Base-by-base conservation (phyloP, 2,113 vertebrate species). In the Ornithorhynchus anatinus region DNA sequence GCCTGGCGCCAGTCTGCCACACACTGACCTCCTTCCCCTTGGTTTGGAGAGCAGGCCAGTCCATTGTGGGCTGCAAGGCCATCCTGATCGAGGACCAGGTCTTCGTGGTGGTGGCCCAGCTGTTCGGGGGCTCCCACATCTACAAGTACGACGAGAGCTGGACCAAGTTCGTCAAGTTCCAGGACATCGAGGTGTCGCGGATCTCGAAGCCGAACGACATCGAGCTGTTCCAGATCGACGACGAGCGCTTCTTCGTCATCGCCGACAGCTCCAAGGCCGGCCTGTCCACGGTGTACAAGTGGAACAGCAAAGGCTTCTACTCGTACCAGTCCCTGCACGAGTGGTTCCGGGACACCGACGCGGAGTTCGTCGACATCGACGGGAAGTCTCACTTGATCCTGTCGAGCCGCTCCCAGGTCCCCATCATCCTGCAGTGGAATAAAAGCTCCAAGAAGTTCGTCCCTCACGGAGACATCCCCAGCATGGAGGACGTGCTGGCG, bases 171-270 rank as follows among this genome's bases (percentile, higher is more conserved):
- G 95, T 94, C 87, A 99, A 99, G 86, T 99, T 99, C 91, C 97
- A 99, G 65, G 97, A 98, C 85, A 99, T 98, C 0, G 97, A 99
- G 80, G 96, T 95, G 7, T 97, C 97, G 61, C 96, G 96, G 67
- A 97, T 99, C 79, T 99, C 97, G 86, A 99, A 99, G 87, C 98
- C 97, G 52, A 99, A 99, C 3, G 97, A 99, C 82, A 97, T 98
- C 3, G 98, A 99, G 59, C 90, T 95, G 5, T 99, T 99, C 69
- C 94, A 96, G 88, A 98, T 99, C 20, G 96, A 96, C 11, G 87
- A 91, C 0, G 97, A 99, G 57, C 96, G 92, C 43, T 99, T 96
- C 90, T 99, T 99, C 76, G 92, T 99, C 71, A 98, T 99, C 10
- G 97, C 96, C 0, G 98, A 99, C 85, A 99, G 98, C 87, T 99